These are phyloP conservation scores for Meteorus colon DNA, from an alignment of 2,888 invertebrate genomes.

Conservation along the genomic window DNA sequence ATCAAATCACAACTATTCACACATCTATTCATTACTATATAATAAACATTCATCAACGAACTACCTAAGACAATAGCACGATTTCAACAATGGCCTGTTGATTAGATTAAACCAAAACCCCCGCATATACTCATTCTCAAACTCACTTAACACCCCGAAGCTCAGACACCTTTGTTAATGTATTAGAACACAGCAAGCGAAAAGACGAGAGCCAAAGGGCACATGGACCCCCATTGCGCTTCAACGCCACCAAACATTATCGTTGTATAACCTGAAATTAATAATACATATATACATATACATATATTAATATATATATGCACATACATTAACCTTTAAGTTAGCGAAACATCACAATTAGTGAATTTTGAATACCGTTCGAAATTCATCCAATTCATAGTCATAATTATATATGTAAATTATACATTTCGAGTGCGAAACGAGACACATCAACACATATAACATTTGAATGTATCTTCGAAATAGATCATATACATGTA, in stretches of 20 bases:
- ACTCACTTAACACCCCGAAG: slow-evolving; percentile 11
- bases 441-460: neutral
- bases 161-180: slow-evolving; percentile 20
- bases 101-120: slow-evolving; percentile 5
- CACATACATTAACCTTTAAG: neutral
- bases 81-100: neutral
- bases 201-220: neutral
- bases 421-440: neutral
- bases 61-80: neutral
- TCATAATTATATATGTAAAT: neutral
- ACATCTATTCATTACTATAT: neutral
- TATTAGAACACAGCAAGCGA: neutral
- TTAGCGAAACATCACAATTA: neutral
- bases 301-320: too few relatives aligned
- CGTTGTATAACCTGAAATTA: neutral
- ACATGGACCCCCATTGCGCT: neutral
- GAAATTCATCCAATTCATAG: neutral
- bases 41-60: neutral
- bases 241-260: neutral
- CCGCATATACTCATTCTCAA: neutral
- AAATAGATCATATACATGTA: neutral
- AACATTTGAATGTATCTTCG: neutral
- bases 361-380: neutral
- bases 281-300: neutral
- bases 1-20: neutral